phyloP scores from a whole-genome alignment of 1,140 invertebrate species.

The Zaprionus taronus region DNA sequence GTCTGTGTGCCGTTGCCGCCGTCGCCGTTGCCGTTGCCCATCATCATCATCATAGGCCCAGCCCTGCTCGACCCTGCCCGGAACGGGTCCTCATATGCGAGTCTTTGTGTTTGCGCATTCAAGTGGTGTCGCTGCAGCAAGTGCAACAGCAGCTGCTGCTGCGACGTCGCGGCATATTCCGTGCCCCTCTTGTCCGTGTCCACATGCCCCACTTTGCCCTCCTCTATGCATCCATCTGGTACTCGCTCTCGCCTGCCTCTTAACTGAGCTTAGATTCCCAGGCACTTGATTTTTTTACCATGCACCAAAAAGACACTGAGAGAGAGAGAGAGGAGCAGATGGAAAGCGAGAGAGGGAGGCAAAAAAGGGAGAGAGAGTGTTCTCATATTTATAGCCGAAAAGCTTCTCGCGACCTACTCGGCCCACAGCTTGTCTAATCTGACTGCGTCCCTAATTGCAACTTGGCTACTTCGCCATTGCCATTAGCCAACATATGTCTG shows the following conservation, averaged over 20 bases:
- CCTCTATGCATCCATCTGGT: no score
- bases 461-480: not conserved
- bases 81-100: slow-evolving; percentile 62
- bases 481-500: not conserved
- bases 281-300: slow-evolving; percentile 27
- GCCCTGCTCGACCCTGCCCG: slow-evolving; percentile 7
- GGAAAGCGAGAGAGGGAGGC: not conserved
- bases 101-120: slow-evolving; percentile 79
- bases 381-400: slow-evolving; percentile 35
- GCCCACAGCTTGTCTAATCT: not conserved
- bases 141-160: slow-evolving; percentile 12
- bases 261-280: slow-evolving; percentile 22
- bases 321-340: not conserved
- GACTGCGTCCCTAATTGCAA: slow-evolving; percentile 4
- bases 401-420: not conserved
- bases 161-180: slow-evolving; percentile 7
- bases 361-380: not conserved
- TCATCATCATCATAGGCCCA: not conserved
- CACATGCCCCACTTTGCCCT: no score
- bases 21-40: not conserved
- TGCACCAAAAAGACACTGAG: not conserved
- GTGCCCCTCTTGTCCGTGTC: not conserved
- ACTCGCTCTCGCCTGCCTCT: not conserved
- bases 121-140: slow-evolving; percentile 67
- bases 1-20: not conserved